These are phyloP conservation scores for Erebia epiphron DNA, from an alignment of 2,888 invertebrate species.

Conservation along the genomic window DNA sequence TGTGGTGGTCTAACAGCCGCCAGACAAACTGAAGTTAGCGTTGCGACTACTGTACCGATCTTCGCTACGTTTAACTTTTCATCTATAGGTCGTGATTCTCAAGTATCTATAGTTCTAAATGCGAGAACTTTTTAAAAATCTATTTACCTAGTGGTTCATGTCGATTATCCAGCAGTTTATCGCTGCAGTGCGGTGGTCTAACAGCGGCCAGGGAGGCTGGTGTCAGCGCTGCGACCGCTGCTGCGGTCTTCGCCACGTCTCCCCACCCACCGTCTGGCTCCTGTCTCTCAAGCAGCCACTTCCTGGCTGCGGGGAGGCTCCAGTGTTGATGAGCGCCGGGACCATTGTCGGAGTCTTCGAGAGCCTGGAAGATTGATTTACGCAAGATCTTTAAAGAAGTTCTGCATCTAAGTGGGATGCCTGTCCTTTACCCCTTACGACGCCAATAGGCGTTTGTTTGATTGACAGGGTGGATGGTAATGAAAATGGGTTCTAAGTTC, in stretches of 20 bases:
- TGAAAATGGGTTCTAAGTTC: no score
- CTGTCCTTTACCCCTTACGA: no score
- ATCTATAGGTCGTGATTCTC: background rate
- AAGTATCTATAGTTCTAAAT: background rate
- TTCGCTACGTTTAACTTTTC: no score
- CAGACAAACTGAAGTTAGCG: no score
- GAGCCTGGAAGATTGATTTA: conserved; percentile 75
- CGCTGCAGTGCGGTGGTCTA: conserved; percentile 80
- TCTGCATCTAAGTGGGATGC: background rate
- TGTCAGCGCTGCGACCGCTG: conserved; percentile 90
- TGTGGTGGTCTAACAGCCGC: no score
- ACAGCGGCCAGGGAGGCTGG: conserved; percentile 88
- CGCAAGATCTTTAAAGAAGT: background rate
- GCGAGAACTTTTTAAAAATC: background rate
- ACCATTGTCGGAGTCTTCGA: conserved; percentile 88
- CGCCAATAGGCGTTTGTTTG: no score
- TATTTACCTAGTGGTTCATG: conserved; percentile 77
- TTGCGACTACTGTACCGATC: no score
- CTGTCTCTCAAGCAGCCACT: conserved; percentile 89
- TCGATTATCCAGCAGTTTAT: conserved; percentile 77
- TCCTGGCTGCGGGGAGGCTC: conserved; percentile 90
- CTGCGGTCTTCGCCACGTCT: conserved; percentile 88
- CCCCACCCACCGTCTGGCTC: conserved; percentile 91
- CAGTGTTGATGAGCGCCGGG: conserved; percentile 84
- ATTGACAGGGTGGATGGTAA: no score